Evolutionary conservation across 2,888 invertebrate species (phyloP), one percentile per base, ranked within the genome.

Genomic region (Calephelis perditalis): DNA sequence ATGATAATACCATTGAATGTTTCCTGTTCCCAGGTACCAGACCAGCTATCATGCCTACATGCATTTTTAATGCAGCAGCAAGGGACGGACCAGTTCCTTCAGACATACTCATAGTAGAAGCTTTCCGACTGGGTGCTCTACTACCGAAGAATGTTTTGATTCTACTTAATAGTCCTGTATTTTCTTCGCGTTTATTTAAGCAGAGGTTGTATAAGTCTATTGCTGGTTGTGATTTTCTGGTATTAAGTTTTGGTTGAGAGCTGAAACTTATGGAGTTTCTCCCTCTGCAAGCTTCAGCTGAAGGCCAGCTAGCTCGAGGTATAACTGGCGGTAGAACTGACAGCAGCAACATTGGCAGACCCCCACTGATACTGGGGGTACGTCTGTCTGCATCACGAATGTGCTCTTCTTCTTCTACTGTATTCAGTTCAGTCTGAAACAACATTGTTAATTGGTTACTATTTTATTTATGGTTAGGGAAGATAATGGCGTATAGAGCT

Each of bases 261-360:
- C 93, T 93, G 72, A 94, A 94, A 61, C 92, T 93, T 62, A 94
- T 92, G 1, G 93, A 93, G 67, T 92, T 91, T 15, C 93, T 77
- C 0, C 92, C 91, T 63, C 92, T 87, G 78, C 89, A 92, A 55
- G 92, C 92, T 71, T 95, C 94, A 0, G 95, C 93, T 10, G 95
- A 94, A 0, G 95, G 95, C 95, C 95, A 95, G 77, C 94, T 94
- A 7, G 95, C 95, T 52, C 95, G 90, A 0, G 95, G 95, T 60
- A 95, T 95, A 58, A 95, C 94, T 2, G 95, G 95, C 0, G 95
- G 95, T 0, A 95, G 84, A 7, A 95, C 95, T 15, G 95, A 95
- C 3, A 95, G 91, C 43, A 95, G 81, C 8, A 95, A 86, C 82
- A 95, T 91, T 0, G 95, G 95, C 35, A 95, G 82, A 15, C 94